Conservation (phyloP, 2,888 invertebrate genomes). For the Choreutis nemorana region DNA sequence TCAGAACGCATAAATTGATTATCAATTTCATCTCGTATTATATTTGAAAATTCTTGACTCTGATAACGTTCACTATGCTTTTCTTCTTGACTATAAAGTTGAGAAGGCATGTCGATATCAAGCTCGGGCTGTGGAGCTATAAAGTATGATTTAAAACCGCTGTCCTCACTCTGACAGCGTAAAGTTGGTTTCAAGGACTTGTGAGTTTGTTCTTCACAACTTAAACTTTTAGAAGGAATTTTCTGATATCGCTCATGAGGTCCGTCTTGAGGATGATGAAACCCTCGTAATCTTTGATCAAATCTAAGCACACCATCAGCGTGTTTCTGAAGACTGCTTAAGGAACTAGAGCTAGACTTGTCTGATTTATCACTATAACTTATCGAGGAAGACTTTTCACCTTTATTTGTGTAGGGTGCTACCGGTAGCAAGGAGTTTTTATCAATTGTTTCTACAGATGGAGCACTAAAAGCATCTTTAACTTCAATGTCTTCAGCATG, state of each 20-base stretch:
- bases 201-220: constrained; percentile 51
- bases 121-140: constrained; percentile 58
- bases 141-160: constrained; percentile 47
- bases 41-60: constrained; percentile 69
- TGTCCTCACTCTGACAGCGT: constrained; percentile 70
- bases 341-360: constrained; percentile 59
- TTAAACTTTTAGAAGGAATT: constrained; percentile 54
- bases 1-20: constrained; percentile 58
- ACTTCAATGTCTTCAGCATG: constrained; percentile 23
- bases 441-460: constrained; percentile 23
- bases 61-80: constrained; percentile 71
- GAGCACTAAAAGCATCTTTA: constrained; percentile 22
- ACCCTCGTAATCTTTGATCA: constrained; percentile 41
- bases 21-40: constrained; percentile 41
- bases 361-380: constrained; percentile 60
- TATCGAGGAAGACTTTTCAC: constrained; percentile 58
- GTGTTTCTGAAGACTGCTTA: constrained; percentile 56
- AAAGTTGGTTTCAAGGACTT: constrained; percentile 57
- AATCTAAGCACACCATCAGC: constrained; percentile 44
- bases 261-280: constrained; percentile 27
- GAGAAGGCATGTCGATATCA: constrained; percentile 63
- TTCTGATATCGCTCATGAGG: constrained; percentile 44
- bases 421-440: constrained; percentile 38
- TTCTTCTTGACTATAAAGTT: constrained; percentile 69
- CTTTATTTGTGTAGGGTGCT: constrained; percentile 33